Evolutionary conservation across 2,797 vertebrate genomes (phyloP).

Genomic region (Chiloscyllium punctatum): DNA sequence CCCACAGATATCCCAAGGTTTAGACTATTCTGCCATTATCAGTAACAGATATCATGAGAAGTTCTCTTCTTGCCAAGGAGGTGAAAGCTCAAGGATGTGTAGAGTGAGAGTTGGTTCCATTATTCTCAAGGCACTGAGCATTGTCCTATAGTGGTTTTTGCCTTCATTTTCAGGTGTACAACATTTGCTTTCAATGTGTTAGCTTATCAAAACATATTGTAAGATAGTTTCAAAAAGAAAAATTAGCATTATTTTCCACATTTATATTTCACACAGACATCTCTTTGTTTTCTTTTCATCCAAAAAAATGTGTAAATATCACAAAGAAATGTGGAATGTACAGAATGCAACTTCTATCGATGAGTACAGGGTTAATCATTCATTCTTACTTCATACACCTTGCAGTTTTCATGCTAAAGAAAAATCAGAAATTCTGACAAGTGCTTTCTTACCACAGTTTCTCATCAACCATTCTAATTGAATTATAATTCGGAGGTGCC

Average conservation of each 20-base stretch:
- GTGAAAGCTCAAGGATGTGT: background rate
- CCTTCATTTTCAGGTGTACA: background rate
- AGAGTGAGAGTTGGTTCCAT: background rate
- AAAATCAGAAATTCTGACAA: background rate
- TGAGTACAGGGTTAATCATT: background rate
- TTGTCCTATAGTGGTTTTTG: background rate
- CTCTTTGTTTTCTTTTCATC: background rate
- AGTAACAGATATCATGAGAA: background rate
- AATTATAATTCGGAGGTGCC: too few relatives aligned
- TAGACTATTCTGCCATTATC: background rate
- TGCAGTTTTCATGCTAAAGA: background rate
- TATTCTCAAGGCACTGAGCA: background rate
- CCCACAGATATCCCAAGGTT: background rate
- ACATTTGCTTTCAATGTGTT: background rate
- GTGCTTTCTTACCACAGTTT: background rate
- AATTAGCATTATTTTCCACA: background rate
- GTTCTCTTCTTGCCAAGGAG: background rate
- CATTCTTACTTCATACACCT: background rate
- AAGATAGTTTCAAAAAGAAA: background rate
- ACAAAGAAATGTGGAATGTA: background rate
- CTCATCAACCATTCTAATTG: too few relatives aligned
- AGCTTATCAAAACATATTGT: background rate
- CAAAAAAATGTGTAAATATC: background rate
- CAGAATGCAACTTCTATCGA: background rate
- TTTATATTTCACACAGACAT: background rate